Base-by-base conservation (phyloP, 2,888 invertebrate species). In the Xylota segnis region DNA sequence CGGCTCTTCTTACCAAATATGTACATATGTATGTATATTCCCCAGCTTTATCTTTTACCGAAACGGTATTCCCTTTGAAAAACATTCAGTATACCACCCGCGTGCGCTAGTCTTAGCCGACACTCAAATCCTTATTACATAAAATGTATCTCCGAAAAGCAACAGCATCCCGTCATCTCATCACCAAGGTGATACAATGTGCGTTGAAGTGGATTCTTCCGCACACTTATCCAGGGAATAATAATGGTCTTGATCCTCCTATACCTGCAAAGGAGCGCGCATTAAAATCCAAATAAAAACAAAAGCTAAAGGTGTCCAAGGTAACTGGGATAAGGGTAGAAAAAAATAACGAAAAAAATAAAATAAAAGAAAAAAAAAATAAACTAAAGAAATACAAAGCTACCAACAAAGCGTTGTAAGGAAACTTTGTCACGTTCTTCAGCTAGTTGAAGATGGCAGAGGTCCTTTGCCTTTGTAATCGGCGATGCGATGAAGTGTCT, bases 141-240 rank as follows among this genome's bases (percentile, higher is more conserved):
- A 58, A 66, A 65, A 70, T 68, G 14, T 59, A 40, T 63, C 63
- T 63, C 18, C 23, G 37, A 68, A 82, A 76, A 76, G 82, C 77
- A 82, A 82, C 63, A 23, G 71, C 58, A 71, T 83, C 63, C 16
- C 65, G 14, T 65, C 75, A 75, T 68, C 71, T 71, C 71, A 54
- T 66, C 58, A 47, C 47, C 61, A 54, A 83, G 65, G 65, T 71
- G 77, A 58, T 71, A 34, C 54, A 72, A 78, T 78, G 83, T 83
- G 83, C 83, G 83, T 61, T 78, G 71, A 83, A 72, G 78, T 78
- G 72, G 45, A 83, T 83, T 66, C 72, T 83, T 83, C 78, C 78
- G 78, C 66, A 78, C 83, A 83, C 83, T 78, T 83, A 83, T 83
- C 72, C 72, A 45, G 54, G 43, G 78, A 78, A 78, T 78, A 83